Percentiles rank a stretch among this genome's conserved stretches.
phyloP scores from a whole-genome alignment of 2,797 vertebrate genomes.

The Scarus forsteni region DNA sequence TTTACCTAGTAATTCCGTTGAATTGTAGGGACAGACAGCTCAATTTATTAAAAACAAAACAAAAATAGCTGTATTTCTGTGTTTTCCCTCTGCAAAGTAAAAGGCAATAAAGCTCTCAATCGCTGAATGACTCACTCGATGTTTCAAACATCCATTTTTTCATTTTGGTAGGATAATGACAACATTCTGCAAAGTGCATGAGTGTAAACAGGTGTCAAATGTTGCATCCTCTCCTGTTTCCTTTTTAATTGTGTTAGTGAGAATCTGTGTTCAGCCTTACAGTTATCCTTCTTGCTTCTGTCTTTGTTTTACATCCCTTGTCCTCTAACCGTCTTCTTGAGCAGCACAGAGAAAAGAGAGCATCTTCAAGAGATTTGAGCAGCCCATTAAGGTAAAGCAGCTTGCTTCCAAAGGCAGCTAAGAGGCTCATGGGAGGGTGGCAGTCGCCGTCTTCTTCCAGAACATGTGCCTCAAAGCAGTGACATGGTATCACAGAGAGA shows the following conservation, averaged over 20 bases:
- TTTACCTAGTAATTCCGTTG: background rate
- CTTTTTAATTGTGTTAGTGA: constrained; percentile 14
- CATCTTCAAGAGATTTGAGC: constrained; percentile 72
- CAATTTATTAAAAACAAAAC: background rate
- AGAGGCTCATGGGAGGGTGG: constrained; percentile 77
- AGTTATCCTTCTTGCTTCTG: constrained; percentile 8
- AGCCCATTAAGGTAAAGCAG: constrained; percentile 70
- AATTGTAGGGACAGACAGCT: background rate
- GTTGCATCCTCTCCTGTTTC: constrained; percentile 31
- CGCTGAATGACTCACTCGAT: constrained; percentile 16
- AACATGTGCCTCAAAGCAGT: constrained; percentile 78
- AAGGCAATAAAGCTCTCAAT: constrained; percentile 6
- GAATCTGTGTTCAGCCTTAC: constrained; percentile 31
- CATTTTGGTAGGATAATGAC: constrained; percentile 30
- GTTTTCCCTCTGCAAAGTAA: background rate
- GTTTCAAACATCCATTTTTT: constrained; percentile 32
- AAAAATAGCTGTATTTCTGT: background rate
- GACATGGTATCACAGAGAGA: constrained; percentile 70
- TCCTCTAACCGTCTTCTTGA: constrained; percentile 66
- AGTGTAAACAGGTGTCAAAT: constrained; percentile 46
- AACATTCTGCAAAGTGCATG: constrained; percentile 30
- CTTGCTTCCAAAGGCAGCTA: constrained; percentile 75
- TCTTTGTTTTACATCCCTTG: constrained; percentile 53
- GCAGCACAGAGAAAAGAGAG: constrained; percentile 50
- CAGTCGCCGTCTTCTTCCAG: constrained; percentile 66